Base-by-base conservation (phyloP, 2,113 vertebrate species). In the Marcusenius ussheri region DNA sequence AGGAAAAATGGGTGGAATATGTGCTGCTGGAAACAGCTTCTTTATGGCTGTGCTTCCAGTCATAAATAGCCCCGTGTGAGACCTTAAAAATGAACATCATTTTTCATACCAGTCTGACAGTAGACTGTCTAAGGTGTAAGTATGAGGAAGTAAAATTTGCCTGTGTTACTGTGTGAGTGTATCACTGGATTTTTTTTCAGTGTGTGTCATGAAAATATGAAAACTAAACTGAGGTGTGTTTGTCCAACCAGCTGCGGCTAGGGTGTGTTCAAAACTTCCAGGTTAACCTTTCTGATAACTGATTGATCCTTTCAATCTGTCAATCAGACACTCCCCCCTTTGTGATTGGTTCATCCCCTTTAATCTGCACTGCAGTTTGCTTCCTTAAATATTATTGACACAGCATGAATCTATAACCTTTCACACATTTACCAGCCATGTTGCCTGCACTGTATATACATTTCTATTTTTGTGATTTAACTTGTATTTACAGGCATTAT, bases 41-140 rank as follows among this genome's bases (percentile, higher is more conserved):
- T 49, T 45, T 49, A 83, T 83, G 80, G 17, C 42, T 24, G 42
- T 46, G 80, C 42, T 83, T 47, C 47, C 21, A 5, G 80, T n/a
- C 42, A n/a, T 46, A 45, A 24, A 47, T 83, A 42, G 80, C 45
- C 24, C 80, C 31, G 19, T 24, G 21, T 39, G 13, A 56, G 27
- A 39, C 21, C 49, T 51, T 31, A 58, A 87, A 87, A 56, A 87
- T 51, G 5, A 83, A 17, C 66, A 2, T 24, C 0, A 4, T 89
- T n/a, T 89, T 56, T 89, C 21, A 83, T 58, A 74, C 86, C 10
- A 51, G 47, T 39, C 19, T 84, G 49, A 45, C 62, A 24, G 50
- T n/a, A 39, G 56, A 27, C 62, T 58, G 83, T 51, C 9, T 91
- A 24, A 91, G 90, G 88, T 83, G 83, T 87, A n/a, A 83, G 31